phyloP scores from a whole-genome alignment of 1,140 invertebrate species.

The Drosophila watanabei region DNA sequence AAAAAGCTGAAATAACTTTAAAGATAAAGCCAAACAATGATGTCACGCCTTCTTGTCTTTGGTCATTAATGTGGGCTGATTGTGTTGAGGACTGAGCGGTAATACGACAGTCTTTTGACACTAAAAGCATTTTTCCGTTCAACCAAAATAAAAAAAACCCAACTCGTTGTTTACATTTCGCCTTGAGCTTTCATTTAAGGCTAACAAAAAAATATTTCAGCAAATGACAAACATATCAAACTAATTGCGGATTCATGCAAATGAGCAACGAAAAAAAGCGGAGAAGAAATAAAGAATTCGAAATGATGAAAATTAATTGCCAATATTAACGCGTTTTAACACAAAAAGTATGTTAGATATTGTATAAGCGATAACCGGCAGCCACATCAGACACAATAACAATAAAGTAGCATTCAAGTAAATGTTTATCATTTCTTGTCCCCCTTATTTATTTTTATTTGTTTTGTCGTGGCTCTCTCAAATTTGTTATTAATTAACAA shows the following conservation, averaged over 20 bases:
- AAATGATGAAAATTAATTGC: conserved; percentile 74
- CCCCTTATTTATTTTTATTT: background rate
- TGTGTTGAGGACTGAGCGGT: conserved; percentile 18
- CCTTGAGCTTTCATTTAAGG: conserved; percentile 69
- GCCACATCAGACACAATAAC: conserved; percentile 23
- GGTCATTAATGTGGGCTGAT: conserved; percentile 63
- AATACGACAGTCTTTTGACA: conserved; percentile 48
- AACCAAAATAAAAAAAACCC: conserved; percentile 31
- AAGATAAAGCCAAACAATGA: conserved; percentile 61
- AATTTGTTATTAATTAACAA: conserved; percentile 78
- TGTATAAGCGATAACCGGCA: conserved; percentile 44
- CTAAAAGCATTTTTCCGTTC: conserved; percentile 72
- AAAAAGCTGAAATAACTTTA: conserved; percentile 15
- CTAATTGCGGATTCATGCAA: conserved; percentile 79
- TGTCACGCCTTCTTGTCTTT: conserved; percentile 69
- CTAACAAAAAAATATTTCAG: conserved; percentile 62
- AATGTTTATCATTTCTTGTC: conserved; percentile 57
- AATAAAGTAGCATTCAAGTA: conserved; percentile 55
- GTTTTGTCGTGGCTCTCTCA: conserved; percentile 38
- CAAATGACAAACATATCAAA: conserved; percentile 63
- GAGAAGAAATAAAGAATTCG: conserved; percentile 41
- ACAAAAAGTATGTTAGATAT: conserved; percentile 68
- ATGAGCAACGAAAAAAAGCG: conserved; percentile 50
- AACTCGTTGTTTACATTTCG: conserved; percentile 66
- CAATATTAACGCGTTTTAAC: conserved; percentile 74